Evolutionary conservation across 37 sponge, comb jelly and placozoan genomes (phyloP).

Genomic region (Agelas oroides): DNA sequence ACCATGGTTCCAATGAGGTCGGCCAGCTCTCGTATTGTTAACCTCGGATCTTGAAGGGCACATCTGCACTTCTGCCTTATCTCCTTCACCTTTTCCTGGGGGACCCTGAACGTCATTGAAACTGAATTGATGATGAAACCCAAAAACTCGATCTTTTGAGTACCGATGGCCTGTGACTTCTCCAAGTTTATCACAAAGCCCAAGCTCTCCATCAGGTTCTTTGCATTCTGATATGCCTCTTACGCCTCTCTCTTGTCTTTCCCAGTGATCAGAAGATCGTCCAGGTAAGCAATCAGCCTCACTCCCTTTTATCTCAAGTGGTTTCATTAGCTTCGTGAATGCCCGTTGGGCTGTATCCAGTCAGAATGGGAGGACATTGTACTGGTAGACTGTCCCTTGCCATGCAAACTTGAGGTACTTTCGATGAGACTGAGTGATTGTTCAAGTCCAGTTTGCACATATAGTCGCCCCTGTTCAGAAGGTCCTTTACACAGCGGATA

Average conservation of each 20-base stretch:
- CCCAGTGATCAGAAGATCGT: slow-evolving; percentile 29
- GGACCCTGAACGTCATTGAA: slow-evolving; percentile 26
- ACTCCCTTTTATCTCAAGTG: slow-evolving; percentile 20
- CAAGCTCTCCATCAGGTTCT: slow-evolving; percentile 1
- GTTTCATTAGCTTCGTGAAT: slow-evolving; percentile 36
- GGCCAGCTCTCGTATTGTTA: slow-evolving; percentile 12
- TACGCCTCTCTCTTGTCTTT: slow-evolving; percentile 10
- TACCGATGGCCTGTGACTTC: neutral
- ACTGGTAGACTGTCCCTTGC: slow-evolving; percentile 1
- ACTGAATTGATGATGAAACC: slow-evolving; percentile 40
- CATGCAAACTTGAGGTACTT: slow-evolving; percentile 22
- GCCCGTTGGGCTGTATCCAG: slow-evolving; percentile 5
- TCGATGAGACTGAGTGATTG: neutral
- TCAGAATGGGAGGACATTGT: slow-evolving; percentile 28
- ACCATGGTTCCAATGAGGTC: slow-evolving; percentile 6
- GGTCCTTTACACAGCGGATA: slow-evolving; percentile 8
- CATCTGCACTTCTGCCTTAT: neutral
- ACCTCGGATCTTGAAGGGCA: neutral
- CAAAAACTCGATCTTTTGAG: slow-evolving; percentile 35
- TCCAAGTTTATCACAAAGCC: slow-evolving; percentile 43
- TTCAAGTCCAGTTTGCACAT: slow-evolving; percentile 22
- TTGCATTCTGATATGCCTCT: neutral
- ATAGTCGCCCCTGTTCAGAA: slow-evolving; percentile 7
- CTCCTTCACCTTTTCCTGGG: neutral
- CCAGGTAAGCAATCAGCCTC: slow-evolving; percentile 16